Percentiles rank a stretch among this genome's conserved stretches.
Conservation (phyloP, 2,888 invertebrate genomes). For the Dysmachus trigonus region DNA sequence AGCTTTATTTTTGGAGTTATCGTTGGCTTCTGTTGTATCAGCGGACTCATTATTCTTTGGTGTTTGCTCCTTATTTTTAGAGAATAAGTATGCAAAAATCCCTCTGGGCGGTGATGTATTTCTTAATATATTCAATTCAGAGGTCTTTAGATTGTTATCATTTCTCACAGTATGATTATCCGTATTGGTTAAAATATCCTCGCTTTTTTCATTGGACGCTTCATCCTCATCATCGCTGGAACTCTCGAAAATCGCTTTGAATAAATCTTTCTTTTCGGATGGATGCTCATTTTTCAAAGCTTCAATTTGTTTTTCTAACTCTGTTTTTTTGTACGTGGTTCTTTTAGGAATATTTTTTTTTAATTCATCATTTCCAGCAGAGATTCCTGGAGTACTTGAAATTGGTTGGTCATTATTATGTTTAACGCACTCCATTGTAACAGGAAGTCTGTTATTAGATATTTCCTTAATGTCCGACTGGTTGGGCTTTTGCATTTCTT, state of each 20-base stretch:
- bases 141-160: slow-evolving; percentile 55
- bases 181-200: slow-evolving; percentile 56
- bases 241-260: slow-evolving; percentile 87
- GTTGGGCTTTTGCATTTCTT: not conserved
- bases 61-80: slow-evolving; percentile 52
- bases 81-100: slow-evolving; percentile 67
- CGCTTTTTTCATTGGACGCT: slow-evolving; percentile 51
- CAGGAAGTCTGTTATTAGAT: not conserved
- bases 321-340: slow-evolving; percentile 52
- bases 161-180: slow-evolving; percentile 53
- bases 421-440: not conserved
- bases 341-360: slow-evolving; percentile 28
- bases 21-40: not conserved
- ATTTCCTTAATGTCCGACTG: not conserved
- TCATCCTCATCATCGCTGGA: slow-evolving; percentile 75
- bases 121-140: slow-evolving; percentile 69
- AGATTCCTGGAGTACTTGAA: not conserved
- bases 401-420: not conserved
- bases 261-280: slow-evolving; percentile 78
- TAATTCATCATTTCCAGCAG: not conserved
- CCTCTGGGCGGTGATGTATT: slow-evolving; percentile 77
- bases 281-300: slow-evolving; percentile 61
- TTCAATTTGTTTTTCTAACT: slow-evolving; percentile 59
- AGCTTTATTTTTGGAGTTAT: slow-evolving; percentile 9
- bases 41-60: slow-evolving; percentile 42